phyloP scores from a whole-genome alignment of 2,113 vertebrate species.

The Xiphophorus hellerii region DNA sequence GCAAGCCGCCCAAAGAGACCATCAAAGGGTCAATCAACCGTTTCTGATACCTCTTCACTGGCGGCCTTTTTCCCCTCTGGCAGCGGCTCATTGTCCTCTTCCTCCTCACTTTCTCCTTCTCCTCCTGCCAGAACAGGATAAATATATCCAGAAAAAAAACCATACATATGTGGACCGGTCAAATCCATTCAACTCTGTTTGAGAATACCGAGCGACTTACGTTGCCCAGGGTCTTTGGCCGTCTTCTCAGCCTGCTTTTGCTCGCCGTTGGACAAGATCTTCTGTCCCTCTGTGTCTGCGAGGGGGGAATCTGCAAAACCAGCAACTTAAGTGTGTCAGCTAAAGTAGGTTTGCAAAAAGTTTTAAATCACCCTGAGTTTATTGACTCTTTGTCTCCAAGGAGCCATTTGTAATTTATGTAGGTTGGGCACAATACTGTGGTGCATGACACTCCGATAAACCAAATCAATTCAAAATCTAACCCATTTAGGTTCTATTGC shows the following conservation, averaged over 20 bases:
- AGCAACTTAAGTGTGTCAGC: not conserved
- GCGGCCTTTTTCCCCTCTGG: slow-evolving; percentile 85
- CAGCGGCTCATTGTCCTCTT: slow-evolving; percentile 86
- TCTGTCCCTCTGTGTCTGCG: slow-evolving; percentile 72
- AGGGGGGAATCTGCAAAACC: slow-evolving; percentile 76
- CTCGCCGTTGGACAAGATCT: slow-evolving; percentile 85
- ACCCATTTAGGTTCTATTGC: not conserved
- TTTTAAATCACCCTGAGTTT: no score
- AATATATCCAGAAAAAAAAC: not conserved
- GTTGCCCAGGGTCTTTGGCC: slow-evolving; percentile 77
- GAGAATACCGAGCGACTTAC: slow-evolving; percentile 83
- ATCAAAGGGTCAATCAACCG: not conserved
- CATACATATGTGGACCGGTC: not conserved
- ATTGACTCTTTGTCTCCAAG: not conserved
- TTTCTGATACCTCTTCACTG: slow-evolving; percentile 82
- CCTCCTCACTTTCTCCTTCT: slow-evolving; percentile 88
- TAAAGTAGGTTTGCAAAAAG: not conserved
- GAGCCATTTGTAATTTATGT: not conserved
- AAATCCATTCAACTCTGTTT: not conserved
- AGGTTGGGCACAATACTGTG: no score
- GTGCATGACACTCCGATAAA: no score
- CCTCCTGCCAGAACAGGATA: slow-evolving; percentile 71
- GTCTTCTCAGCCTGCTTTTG: slow-evolving; percentile 81
- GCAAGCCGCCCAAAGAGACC: not conserved
- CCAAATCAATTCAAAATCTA: no score